phyloP scores from a whole-genome alignment of 1,140 invertebrate species.

The Drosophila baimaii region DNA sequence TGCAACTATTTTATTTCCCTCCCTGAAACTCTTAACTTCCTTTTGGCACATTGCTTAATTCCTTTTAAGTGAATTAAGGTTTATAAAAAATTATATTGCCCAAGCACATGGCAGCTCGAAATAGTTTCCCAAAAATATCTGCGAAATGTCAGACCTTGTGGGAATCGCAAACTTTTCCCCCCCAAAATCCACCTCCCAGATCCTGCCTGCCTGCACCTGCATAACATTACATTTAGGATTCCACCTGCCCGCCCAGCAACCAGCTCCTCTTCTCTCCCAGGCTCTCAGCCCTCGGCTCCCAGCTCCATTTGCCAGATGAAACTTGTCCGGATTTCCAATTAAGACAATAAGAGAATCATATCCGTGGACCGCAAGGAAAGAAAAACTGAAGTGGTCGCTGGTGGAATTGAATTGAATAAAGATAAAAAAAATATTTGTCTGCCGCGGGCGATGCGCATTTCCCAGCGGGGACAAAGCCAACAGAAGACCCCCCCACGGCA shows the following conservation, averaged over 20 bases:
- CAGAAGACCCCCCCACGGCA: conserved; percentile 38
- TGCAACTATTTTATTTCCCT: not conserved
- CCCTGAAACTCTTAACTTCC: not conserved
- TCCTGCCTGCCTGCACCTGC: conserved; percentile 13
- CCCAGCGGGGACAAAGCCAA: conserved; percentile 69
- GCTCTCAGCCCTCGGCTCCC: not conserved
- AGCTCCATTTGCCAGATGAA: conserved; percentile 44
- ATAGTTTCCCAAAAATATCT: conserved; percentile 11
- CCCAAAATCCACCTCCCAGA: not conserved
- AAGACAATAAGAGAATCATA: conserved; percentile 49
- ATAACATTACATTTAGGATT: conserved; percentile 23
- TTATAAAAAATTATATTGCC: not conserved
- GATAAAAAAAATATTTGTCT: conserved; percentile 63
- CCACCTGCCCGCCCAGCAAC: not conserved
- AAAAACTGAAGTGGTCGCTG: conserved; percentile 42
- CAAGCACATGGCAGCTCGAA: not conserved
- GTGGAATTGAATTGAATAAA: conserved; percentile 60
- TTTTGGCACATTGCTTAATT: too few species aligned
- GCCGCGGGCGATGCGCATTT: conserved; percentile 73
- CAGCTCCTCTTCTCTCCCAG: not conserved
- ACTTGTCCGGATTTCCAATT: conserved; percentile 44
- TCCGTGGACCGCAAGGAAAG: conserved; percentile 15
- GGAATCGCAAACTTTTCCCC: not conserved
- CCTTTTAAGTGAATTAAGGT: not conserved
- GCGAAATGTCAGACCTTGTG: conserved; percentile 10